Evolutionary conservation across 2,113 vertebrate species (phyloP).

Genomic region (Platycercus adscitus): DNA sequence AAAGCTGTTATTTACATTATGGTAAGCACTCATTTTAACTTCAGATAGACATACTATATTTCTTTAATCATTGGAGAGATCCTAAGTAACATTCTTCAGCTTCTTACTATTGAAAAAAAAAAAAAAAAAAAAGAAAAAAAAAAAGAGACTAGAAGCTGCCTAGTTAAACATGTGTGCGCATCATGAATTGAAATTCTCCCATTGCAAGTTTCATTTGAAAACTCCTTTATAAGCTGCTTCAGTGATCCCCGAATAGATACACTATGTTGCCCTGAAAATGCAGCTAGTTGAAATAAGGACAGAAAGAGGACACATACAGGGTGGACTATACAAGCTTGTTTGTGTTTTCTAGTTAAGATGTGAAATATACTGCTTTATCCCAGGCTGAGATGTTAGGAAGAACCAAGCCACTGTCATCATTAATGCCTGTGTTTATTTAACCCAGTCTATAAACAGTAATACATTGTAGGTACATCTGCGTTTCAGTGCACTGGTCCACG

Average conservation of each 20-base stretch:
- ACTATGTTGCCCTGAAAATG: background rate
- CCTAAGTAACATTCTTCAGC: background rate
- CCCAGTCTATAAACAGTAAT: background rate
- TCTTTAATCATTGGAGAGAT: background rate
- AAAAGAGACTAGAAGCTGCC: background rate
- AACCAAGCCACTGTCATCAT: background rate
- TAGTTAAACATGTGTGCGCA: background rate
- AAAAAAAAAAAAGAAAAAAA: background rate
- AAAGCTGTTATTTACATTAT: background rate
- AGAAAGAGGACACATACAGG: background rate
- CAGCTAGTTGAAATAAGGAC: background rate
- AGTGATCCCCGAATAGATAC: background rate
- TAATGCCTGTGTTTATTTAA: background rate
- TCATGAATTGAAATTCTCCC: background rate
- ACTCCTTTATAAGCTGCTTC: background rate
- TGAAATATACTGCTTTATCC: background rate
- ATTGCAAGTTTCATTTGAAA: background rate
- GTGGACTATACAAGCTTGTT: background rate
- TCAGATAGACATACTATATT: background rate
- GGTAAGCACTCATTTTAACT: background rate
- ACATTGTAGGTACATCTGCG: background rate
- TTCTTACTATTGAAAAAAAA: background rate
- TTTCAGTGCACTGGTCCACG: background rate
- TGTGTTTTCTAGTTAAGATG: background rate
- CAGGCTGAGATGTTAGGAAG: background rate